A percentile compares a stretch with the other conserved stretches of the same genome.
Evolutionary conservation across 1,140 invertebrate species (phyloP).

Genomic region (Anastrepha ludens): DNA sequence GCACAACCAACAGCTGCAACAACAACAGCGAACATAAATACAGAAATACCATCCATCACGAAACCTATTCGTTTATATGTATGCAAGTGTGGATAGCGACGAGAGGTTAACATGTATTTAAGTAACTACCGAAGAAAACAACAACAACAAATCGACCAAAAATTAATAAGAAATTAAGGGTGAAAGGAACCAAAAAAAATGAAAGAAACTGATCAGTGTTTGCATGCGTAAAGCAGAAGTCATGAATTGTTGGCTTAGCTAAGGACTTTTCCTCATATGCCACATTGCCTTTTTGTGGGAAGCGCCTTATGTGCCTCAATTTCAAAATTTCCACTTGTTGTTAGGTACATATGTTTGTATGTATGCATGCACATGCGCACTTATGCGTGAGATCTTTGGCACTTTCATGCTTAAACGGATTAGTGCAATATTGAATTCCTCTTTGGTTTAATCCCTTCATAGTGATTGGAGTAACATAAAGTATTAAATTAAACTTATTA

Average conservation of each 20-base stretch:
- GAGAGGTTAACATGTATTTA: constrained; percentile 47
- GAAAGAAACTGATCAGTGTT: neutral
- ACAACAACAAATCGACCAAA: constrained; percentile 15
- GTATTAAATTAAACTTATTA: no score
- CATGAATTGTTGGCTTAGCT: neutral
- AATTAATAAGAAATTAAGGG: constrained; percentile 42
- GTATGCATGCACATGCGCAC: neutral
- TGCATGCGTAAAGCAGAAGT: constrained; percentile 43
- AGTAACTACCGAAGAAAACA: constrained; percentile 22
- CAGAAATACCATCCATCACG: constrained; percentile 46
- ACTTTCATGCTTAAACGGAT: neutral
- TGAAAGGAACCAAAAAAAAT: neutral
- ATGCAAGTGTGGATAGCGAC: constrained; percentile 38
- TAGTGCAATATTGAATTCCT: neutral
- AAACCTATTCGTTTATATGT: constrained; percentile 14
- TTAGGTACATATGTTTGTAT: neutral
- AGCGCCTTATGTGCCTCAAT: neutral
- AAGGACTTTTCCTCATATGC: neutral
- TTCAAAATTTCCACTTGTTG: neutral
- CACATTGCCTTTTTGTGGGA: neutral
- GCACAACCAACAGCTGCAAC: neutral
- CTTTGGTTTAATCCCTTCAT: no score
- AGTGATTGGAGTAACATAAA: no score
- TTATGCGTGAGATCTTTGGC: neutral
- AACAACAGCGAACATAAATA: neutral